Base-by-base conservation (phyloP, 2,113 vertebrate species). In the Colius striatus region DNA sequence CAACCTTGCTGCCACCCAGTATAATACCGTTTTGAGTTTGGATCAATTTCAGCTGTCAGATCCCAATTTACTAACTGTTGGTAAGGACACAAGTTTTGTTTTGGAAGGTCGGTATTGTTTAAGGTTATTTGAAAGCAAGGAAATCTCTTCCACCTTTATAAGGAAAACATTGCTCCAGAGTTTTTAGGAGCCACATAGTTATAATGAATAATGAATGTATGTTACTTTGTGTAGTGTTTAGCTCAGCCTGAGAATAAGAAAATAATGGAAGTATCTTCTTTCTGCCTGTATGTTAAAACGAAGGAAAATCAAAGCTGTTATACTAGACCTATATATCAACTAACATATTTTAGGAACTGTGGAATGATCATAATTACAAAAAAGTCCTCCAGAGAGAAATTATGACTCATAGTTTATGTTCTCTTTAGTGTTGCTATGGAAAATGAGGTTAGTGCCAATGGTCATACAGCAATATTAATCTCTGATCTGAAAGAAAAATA, bases 361-460 rank as follows among this genome's bases (percentile, higher is more conserved):
- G 94, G 94, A 96, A 92, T 93, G 90, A 97, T 90, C 95, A 94
- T 97, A 97, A 98, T 98, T 98, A 97, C 92, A 95, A 97, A 95
- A 92, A 96, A 95, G 94, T 95, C 83, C 92, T 96, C 95, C 87
- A 60, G 88, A 88, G 86, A 94, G 86, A 93, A 97, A 97, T 94
- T 91, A 96, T 97, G 97, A 98, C 96, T 98, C 97, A 96, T 86
- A 80, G 92, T 90, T 97, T 97, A 95, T 96, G 89, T 96, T 97
- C 95, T 92, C 96, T 95, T 95, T 94, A 77, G 63, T 86, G 96
- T 97, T 98, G 96, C 95, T 97, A 92, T 97, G 97, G 96, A 95
- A 96, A 97, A 97, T 91, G 89, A 93, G 90, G 87, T 79, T 94
- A 61, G 74, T 77, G 95, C 92, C 96, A 95, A 47, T 87, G 86